Conservation (phyloP, 2,888 invertebrate species). For the Cyclophora albipunctata region DNA sequence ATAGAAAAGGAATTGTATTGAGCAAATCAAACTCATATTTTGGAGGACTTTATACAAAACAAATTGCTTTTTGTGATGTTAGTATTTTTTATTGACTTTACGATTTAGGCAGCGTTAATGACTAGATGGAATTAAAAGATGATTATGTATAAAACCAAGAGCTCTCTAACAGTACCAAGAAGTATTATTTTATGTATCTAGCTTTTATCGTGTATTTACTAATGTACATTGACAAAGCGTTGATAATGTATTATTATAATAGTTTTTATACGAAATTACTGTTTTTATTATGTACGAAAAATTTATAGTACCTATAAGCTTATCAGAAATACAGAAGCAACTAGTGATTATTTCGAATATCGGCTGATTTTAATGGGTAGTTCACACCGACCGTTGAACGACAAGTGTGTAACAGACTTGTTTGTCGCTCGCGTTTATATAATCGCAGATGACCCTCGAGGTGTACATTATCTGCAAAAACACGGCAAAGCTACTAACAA, state of each 20-base stretch:
- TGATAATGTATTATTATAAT: constrained; percentile 12
- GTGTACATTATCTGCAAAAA: constrained; percentile 20
- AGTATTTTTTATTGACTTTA: too few species aligned
- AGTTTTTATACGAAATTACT: constrained; percentile 25
- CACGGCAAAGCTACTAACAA: constrained; percentile 35
- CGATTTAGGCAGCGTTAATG: not conserved
- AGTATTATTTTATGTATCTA: constrained; percentile 41
- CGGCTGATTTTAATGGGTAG: not conserved
- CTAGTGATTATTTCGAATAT: not conserved
- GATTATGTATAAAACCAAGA: constrained; percentile 1
- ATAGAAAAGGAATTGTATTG: too few species aligned
- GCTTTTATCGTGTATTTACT: constrained; percentile 46
- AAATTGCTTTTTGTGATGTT: too few species aligned
- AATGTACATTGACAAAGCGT: constrained; percentile 59
- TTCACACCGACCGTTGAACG: too few species aligned
- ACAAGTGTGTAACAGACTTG: not conserved
- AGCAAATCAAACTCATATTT: too few species aligned
- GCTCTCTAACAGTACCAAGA: constrained; percentile 7
- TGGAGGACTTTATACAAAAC: not conserved
- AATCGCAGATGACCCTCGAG: constrained; percentile 6
- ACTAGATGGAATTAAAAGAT: constrained; percentile 1
- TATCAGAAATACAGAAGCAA: not conserved
- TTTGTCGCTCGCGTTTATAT: constrained; percentile 8
- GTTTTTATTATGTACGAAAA: constrained; percentile 23
- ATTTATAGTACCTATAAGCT: constrained; percentile 1